These are phyloP conservation scores for Sinocyclocheilus anophthalmus DNA, from an alignment of 2,113 vertebrate genomes.

Conservation along the genomic window DNA sequence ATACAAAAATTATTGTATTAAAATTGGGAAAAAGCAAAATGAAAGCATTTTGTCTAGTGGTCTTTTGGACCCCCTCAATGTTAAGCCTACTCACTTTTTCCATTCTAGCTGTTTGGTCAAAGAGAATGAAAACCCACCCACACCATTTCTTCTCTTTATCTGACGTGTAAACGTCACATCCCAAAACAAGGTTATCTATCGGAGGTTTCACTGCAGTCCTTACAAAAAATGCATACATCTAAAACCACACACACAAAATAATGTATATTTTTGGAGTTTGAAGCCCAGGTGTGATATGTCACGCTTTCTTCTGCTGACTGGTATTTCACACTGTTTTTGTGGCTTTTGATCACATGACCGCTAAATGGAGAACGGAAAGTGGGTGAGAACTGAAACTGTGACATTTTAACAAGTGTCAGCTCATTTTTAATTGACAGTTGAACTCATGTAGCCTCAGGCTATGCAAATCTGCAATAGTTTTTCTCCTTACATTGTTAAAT, in stretches of 20 bases:
- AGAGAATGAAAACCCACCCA: not conserved
- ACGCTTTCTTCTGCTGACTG: not conserved
- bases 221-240: not conserved
- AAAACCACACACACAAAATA: not conserved
- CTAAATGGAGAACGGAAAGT: constrained; percentile 33
- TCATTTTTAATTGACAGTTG: not conserved
- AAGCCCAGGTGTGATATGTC: not conserved
- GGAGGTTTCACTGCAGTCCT: not conserved
- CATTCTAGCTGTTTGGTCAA: not conserved
- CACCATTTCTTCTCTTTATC: not conserved
- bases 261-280: not conserved
- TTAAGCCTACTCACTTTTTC: not conserved
- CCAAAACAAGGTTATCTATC: not conserved
- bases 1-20: not conserved
- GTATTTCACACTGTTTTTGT: not conserved
- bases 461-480: constrained; percentile 7
- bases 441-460: not conserved
- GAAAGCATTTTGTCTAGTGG: not conserved
- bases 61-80: not conserved
- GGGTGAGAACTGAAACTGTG: constrained; percentile 36
- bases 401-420: constrained; percentile 34
- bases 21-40: not conserved
- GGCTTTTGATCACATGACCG: constrained; percentile 31
- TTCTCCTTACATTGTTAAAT: not conserved
- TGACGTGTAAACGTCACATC: not conserved